phyloP scores from a whole-genome alignment of 2,113 vertebrate species.

The Anolis sagrei region DNA sequence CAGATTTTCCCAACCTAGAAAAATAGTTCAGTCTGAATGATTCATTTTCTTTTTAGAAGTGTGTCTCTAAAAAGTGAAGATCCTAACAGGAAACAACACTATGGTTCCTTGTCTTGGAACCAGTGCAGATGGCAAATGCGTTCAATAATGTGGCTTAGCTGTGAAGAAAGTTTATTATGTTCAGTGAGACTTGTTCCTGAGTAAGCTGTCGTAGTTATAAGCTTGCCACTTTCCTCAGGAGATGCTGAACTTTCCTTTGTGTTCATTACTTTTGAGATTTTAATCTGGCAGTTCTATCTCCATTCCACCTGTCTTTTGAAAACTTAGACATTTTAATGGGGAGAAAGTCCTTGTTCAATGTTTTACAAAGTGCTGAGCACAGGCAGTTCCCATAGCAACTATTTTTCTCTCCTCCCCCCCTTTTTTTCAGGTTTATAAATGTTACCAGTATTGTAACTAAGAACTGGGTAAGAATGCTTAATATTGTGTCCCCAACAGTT shows the following conservation, averaged over 20 bases:
- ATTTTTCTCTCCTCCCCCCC: not conserved
- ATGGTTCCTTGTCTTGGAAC: no score
- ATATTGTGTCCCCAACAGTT: not conserved
- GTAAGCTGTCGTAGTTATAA: not conserved
- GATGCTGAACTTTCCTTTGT: not conserved
- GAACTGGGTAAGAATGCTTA: not conserved
- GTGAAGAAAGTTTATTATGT: not conserved
- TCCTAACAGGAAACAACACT: no score
- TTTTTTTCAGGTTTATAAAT: not conserved
- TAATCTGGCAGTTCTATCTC: constrained; percentile 9
- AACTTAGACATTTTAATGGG: constrained; percentile 19
- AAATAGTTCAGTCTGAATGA: not conserved
- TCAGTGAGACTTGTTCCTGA: not conserved
- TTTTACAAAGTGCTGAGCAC: constrained; percentile 7
- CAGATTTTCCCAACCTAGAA: no score
- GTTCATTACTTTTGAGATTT: constrained; percentile 17
- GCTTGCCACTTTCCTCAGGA: not conserved
- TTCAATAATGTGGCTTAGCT: no score
- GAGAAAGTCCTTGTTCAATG: not conserved
- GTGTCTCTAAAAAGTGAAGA: no score
- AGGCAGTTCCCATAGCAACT: constrained; percentile 20
- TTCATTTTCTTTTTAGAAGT: not conserved
- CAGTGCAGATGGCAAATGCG: no score
- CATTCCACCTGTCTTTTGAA: constrained; percentile 9
- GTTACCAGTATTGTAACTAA: not conserved